Evolutionary conservation across 1,140 invertebrate genomes (phyloP).

Genomic region (Chironomus tepperi): DNA sequence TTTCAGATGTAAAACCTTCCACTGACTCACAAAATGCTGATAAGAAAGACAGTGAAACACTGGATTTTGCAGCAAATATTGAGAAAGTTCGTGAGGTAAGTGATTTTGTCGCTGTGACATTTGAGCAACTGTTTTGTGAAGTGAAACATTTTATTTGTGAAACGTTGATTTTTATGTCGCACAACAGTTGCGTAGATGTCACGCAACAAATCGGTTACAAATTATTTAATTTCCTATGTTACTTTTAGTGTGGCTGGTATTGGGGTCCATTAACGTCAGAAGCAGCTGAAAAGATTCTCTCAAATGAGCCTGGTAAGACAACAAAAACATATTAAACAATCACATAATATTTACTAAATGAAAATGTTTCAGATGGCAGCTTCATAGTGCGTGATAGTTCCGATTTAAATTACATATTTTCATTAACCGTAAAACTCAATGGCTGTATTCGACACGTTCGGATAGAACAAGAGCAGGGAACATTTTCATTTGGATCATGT

Average conservation of each 20-base stretch:
- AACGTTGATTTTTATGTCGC: too few species aligned
- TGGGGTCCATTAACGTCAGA: constrained; percentile 95
- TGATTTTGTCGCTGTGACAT: constrained; percentile 29
- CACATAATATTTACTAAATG: background rate
- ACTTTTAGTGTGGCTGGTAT: constrained; percentile 88
- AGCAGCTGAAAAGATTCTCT: constrained; percentile 86
- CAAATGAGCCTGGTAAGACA: constrained; percentile 68
- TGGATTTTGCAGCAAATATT: constrained; percentile 85
- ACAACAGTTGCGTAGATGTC: too few species aligned
- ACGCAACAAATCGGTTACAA: too few species aligned
- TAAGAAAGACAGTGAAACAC: constrained; percentile 34
- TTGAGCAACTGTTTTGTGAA: too few species aligned
- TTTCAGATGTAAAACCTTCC: constrained; percentile 33
- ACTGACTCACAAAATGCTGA: constrained; percentile 37
- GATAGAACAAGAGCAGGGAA: constrained; percentile 88
- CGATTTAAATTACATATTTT: constrained; percentile 96
- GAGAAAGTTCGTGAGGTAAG: constrained; percentile 90
- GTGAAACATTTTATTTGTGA: too few species aligned
- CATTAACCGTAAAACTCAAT: constrained; percentile 90
- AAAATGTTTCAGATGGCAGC: constrained; percentile 53
- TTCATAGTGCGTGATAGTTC: constrained; percentile 96
- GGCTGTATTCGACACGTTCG: constrained; percentile 87
- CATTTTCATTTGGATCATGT: constrained; percentile 91
- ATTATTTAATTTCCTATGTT: constrained; percentile 25
- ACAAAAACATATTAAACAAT: background rate